phyloP scores from a whole-genome alignment of 2,113 vertebrate species.

The Vulpes lagopus region DNA sequence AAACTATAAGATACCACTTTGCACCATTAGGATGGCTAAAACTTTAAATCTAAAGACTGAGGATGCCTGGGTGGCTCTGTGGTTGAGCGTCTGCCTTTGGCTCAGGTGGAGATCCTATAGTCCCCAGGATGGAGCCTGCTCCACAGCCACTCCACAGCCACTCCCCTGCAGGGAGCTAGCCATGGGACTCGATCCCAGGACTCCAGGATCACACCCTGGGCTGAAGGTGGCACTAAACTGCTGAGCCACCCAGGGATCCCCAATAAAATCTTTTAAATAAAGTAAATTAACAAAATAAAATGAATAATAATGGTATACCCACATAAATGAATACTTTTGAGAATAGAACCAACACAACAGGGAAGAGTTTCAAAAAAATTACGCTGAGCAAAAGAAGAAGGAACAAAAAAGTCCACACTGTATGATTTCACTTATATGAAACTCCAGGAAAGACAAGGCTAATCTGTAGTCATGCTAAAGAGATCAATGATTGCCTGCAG shows the following conservation, averaged over 20 bases:
- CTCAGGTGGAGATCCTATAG: no score
- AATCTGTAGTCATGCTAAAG: neutral
- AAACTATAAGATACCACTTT: neutral
- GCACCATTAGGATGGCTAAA: neutral
- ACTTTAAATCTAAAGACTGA: neutral
- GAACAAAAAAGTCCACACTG: neutral
- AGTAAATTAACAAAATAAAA: no score
- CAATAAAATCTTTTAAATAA: no score
- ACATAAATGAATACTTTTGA: neutral
- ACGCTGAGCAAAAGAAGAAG: neutral
- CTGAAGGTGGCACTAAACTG: no score
- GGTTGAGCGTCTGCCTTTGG: no score
- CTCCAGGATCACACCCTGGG: no score
- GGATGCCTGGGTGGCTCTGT: no score
- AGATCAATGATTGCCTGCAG: neutral
- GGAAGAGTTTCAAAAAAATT: conserved; percentile 10
- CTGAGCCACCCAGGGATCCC: no score
- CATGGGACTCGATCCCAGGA: no score
- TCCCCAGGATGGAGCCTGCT: no score
- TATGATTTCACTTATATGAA: neutral
- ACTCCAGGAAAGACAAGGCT: neutral
- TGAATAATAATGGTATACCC: neutral
- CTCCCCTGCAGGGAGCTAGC: no score
- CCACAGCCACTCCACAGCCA: no score
- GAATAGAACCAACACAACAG: neutral